Evolutionary conservation across 2,888 invertebrate species (phyloP), one percentile per base, ranked within the genome.

Genomic region (Drosophila basisetae): DNA sequence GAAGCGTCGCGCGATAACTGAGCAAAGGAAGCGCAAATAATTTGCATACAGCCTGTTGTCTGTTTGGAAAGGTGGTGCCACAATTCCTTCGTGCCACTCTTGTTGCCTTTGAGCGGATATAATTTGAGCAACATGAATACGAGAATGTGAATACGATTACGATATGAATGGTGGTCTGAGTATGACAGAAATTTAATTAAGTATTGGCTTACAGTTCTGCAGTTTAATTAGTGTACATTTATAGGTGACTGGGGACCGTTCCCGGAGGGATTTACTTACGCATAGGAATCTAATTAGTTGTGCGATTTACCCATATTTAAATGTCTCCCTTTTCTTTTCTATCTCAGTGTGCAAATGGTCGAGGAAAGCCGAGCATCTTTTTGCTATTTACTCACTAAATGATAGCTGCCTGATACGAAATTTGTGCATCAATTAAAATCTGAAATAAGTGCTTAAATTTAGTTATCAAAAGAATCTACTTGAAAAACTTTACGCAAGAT

Each of bases 1-100:
- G 47, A 73, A 88, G 71, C 79, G 76, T 66, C 64, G 35, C 63
- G 52, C 52, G 78, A 58, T 77, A 82, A 92, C 91, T 92, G 73
- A 88, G 70, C 62, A 50, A 59, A 56, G 61, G 63, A 22, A 65
- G 41, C 73, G 66, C 68, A 60, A 63, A 72, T 47, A 73, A 82
- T 82, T 82, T 82, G 73, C 80, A 82, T 82, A 22, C n/a, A 22
- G 54, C 11, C 18, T 1, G 69, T 70, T 64, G 52, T 50, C 31
- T 22, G 30, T 18, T 39, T 3, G 33, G 54, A 55, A 68, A 68
- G 70, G 67, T 63, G 73, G 60, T 63, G 66, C 71, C 30, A 35
- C 41, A 64, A 43, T 62, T 73, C 81, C 69, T 67, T 67, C 41
- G 61, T 68, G 63, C 66, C 52, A 58, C 41, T 41, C 30, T 31